Percentiles rank a stretch among this genome's conserved stretches.
These are phyloP conservation scores for Glareola pratincola DNA, from an alignment of 2,113 vertebrate genomes.

Conservation along the genomic window DNA sequence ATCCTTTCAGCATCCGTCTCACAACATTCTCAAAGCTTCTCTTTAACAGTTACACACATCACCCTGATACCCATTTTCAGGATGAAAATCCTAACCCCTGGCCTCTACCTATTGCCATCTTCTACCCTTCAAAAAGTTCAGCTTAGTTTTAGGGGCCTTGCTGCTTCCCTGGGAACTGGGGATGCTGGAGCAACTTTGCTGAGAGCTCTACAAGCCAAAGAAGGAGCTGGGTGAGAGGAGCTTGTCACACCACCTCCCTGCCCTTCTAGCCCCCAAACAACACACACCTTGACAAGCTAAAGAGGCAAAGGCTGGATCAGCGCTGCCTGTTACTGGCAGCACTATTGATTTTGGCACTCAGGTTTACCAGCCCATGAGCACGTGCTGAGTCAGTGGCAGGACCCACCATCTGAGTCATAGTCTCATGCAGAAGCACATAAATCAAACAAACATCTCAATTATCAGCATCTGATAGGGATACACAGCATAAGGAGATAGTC, in stretches of 20 bases:
- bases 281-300: background rate
- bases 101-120: background rate
- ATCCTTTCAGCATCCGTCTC: background rate
- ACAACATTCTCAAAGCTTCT: background rate
- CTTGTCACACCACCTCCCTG: background rate
- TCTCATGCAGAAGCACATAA: background rate
- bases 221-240: background rate
- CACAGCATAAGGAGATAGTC: accelerated
- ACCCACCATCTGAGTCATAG: background rate
- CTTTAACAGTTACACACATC: background rate
- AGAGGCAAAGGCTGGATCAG: background rate
- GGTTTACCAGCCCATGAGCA: background rate
- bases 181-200: background rate
- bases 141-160: background rate
- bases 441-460: background rate
- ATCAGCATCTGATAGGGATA: background rate
- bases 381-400: background rate
- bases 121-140: background rate
- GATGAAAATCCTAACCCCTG: too few species aligned
- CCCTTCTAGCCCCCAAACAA: background rate
- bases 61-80: background rate
- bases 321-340: background rate
- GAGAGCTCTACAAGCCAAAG: background rate
- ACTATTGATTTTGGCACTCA: background rate
- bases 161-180: background rate